Evolutionary conservation across 1,140 invertebrate species (phyloP).

Genomic region (Rhopalosiphum maidis): DNA sequence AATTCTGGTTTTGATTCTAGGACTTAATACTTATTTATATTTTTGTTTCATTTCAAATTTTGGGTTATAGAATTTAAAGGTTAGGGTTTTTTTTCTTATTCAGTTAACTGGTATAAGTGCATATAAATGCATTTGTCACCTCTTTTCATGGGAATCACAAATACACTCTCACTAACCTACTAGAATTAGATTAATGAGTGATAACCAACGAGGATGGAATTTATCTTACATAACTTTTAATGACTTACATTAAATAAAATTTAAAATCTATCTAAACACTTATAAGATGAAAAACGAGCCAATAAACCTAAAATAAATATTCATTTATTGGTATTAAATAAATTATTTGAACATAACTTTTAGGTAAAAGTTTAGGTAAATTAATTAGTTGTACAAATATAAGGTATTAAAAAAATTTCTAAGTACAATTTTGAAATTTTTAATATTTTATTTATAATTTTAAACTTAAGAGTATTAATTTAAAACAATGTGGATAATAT

Average conservation of each 20-base stretch:
- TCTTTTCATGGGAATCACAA: no score
- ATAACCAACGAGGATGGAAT: background rate
- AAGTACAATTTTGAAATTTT: no score
- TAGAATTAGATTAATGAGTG: no score
- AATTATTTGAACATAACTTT: background rate
- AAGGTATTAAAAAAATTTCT: background rate
- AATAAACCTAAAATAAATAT: background rate
- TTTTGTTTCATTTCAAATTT: background rate
- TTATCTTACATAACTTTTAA: background rate
- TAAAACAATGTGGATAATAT: background rate
- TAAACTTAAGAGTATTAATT: background rate
- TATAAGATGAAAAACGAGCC: no score
- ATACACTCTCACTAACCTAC: no score
- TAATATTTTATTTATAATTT: no score
- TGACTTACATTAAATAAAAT: no score
- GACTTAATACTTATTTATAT: background rate
- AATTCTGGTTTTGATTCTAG: background rate
- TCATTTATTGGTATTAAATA: background rate
- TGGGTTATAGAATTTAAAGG: background rate
- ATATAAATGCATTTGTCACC: no score
- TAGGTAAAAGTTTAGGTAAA: no score
- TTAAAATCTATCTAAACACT: no score
- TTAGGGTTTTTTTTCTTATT: background rate
- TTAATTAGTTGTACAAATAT: background rate
- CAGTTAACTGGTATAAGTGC: background rate